Conservation (phyloP, 2,888 invertebrate genomes). For the Drosophila stalkeri region DNA sequence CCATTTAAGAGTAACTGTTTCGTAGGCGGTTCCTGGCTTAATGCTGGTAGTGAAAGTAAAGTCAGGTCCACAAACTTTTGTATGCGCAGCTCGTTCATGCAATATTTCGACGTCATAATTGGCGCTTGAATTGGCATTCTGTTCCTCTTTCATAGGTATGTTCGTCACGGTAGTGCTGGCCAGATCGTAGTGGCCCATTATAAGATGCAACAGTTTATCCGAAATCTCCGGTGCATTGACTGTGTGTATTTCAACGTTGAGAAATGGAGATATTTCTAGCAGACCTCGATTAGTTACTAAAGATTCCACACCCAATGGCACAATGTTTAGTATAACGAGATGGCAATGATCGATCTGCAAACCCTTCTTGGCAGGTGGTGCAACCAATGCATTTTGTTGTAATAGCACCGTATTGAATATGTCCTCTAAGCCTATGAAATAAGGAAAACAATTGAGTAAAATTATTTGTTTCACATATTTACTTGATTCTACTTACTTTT, state of each 20-base stretch:
- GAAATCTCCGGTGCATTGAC: constrained; percentile 91
- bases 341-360: constrained; percentile 94
- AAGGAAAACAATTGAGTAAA: background rate
- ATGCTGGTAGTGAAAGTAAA: constrained; percentile 87
- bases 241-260: constrained; percentile 93
- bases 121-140: constrained; percentile 98
- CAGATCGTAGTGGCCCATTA: constrained; percentile 94
- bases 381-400: constrained; percentile 91
- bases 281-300: constrained; percentile 90
- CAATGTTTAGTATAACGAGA: constrained; percentile 94
- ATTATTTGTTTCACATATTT: background rate
- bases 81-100: constrained; percentile 94
- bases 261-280: constrained; percentile 90
- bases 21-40: constrained; percentile 91
- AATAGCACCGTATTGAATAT: constrained; percentile 93
- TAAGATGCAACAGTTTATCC: constrained; percentile 90
- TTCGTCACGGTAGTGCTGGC: constrained; percentile 98
- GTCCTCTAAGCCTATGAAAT: constrained; percentile 88
- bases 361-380: constrained; percentile 87
- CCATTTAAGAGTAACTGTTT: constrained; percentile 96
- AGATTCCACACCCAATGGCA: constrained; percentile 92
- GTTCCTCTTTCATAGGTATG: constrained; percentile 99
- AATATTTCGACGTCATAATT: constrained; percentile 99
- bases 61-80: constrained; percentile 90
- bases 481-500: constrained; percentile 86